phyloP scores from a whole-genome alignment of 2,113 vertebrate species.

The Vulpes lagopus region DNA sequence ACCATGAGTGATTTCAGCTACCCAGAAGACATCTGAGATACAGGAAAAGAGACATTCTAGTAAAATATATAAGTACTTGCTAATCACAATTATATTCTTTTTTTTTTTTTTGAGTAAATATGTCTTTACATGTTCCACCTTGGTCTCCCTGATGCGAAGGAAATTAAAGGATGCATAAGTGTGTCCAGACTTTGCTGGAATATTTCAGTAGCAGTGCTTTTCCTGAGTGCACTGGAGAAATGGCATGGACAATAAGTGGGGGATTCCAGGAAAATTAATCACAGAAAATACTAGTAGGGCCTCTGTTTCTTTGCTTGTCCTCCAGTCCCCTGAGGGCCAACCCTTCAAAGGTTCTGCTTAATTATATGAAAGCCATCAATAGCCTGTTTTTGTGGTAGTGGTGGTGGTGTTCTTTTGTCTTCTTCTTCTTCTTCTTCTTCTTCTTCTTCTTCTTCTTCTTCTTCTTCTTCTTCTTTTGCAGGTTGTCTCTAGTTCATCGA shows the following conservation, averaged over 20 bases:
- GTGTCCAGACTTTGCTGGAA: neutral
- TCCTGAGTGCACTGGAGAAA: fast-evolving
- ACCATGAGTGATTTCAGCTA: neutral
- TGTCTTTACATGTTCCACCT: neutral
- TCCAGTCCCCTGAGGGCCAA: neutral
- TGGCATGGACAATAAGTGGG: fast-evolving
- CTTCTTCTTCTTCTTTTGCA: neutral
- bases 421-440: too few relatives aligned
- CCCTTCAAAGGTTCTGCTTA: neutral
- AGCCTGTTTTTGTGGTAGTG: neutral
- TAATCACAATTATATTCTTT: neutral
- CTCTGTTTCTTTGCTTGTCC: neutral
- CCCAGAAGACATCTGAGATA: neutral
- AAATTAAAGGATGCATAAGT: neutral
- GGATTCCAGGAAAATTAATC: neutral
- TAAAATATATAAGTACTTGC: neutral
- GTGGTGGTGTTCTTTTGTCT: neutral
- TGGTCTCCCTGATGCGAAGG: neutral
- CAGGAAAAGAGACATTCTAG: neutral
- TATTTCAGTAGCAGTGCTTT: neutral
- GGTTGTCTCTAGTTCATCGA: neutral
- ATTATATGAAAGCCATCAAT: neutral
- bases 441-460: neutral
- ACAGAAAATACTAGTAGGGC: neutral
- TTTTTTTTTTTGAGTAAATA: neutral